phyloP scores from a whole-genome alignment of 2,113 vertebrate species.

The Neofelis nebulosa region DNA sequence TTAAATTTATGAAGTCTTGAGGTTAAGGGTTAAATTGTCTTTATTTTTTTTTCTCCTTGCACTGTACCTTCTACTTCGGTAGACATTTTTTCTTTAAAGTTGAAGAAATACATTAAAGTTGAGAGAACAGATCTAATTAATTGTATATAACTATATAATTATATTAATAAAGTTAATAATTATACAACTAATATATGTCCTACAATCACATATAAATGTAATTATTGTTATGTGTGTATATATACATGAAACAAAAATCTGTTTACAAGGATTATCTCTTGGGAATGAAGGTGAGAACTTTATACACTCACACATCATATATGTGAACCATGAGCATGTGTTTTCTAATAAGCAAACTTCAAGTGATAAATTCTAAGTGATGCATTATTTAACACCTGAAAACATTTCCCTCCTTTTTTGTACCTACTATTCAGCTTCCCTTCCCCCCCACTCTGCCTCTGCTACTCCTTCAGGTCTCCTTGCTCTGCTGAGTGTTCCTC shows the following conservation, averaged over 20 bases:
- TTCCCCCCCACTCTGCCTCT: background rate
- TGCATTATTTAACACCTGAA: background rate
- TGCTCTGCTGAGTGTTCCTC: background rate
- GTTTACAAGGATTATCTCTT: background rate
- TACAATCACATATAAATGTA: background rate
- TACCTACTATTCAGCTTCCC: fast-evolving
- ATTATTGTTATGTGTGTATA: background rate
- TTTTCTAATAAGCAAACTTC: background rate
- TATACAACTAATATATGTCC: background rate
- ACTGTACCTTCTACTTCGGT: background rate
- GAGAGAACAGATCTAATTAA: background rate
- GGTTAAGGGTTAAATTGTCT: background rate
- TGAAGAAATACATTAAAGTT: background rate
- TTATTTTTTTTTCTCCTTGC: background rate
- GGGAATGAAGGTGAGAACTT: background rate
- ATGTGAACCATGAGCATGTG: background rate
- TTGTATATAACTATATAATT: background rate
- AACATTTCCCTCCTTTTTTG: background rate
- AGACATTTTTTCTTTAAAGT: background rate
- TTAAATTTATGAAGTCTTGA: background rate
- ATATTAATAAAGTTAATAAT: background rate
- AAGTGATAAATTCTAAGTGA: background rate
- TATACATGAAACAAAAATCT: background rate
- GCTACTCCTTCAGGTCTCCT: background rate
- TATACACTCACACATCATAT: background rate